Base-by-base conservation (phyloP, 2,888 invertebrate species). In the Linyphia triangularis region DNA sequence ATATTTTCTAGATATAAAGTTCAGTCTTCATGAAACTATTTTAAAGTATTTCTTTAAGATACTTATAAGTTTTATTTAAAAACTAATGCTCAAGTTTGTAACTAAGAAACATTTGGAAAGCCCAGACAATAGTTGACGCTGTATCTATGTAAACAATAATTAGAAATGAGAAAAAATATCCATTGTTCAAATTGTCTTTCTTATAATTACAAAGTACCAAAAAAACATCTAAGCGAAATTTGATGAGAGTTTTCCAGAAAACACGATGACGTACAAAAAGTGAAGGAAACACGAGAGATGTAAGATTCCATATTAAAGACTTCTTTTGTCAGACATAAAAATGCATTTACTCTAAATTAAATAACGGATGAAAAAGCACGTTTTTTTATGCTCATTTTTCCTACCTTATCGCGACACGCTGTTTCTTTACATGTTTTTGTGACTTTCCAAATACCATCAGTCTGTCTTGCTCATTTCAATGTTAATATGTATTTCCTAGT, bases 281-380 rank as follows among this genome's bases (percentile, higher is more conserved):
- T 63, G 61, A 61, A 40, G 51, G 61, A n/a, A 77, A 51, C 72
- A 40, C 37, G 37, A 37, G 37, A 72, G 37, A 43, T 72, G 72
- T 65, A 67, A 82, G 72, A 82, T 82, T 72, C 61, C 72, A 82
- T 82, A 82, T 82, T 82, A 82, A 82, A 82, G 72, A 82, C 82
- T 82, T 72, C 82, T 82, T 82, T 72, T 82, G 61, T 43, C 26
- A 40, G 63, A 37, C 28, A 70, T 26, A 82, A 82, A 82, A 72
- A 72, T 63, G 63, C 72, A 82, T 59, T 82, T 72, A 72, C 72
- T 82, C 72, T 63, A 82, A 82, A 82, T 82, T 82, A 82, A 82
- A 82, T 82, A 82, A 82, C 63, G 59, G 72, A 9, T 43, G 61
- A 59, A 63, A 73, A 77, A 63, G 30, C 77, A 40, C 26, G 22